A percentile compares a stretch with the other conserved stretches of the same genome.
These are phyloP conservation scores for Orussus abietinus DNA, from an alignment of 1,140 invertebrate genomes.

Conservation along the genomic window DNA sequence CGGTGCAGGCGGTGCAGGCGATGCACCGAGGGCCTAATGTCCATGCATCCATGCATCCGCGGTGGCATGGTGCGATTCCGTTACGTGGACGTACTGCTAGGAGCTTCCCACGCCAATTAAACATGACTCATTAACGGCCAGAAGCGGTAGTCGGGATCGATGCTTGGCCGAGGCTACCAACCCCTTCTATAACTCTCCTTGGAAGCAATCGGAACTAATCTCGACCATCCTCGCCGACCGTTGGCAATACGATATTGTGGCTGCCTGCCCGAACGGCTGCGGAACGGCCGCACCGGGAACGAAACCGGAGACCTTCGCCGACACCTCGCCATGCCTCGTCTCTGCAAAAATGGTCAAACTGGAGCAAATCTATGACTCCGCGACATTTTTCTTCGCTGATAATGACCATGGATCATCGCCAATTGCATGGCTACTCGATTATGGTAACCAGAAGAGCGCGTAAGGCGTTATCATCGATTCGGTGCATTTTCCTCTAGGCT, in stretches of 20 bases:
- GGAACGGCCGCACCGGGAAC: no score
- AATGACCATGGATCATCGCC: no score
- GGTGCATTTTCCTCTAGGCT: no score
- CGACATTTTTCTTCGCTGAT: no score
- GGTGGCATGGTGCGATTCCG: conserved; percentile 39
- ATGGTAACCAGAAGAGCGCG: no score
- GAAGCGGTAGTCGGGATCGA: conserved; percentile 41
- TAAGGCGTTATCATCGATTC: no score
- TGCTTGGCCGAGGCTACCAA: conserved; percentile 29
- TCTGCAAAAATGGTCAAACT: no score
- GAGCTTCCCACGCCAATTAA: conserved; percentile 55
- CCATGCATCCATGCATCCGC: conserved; percentile 5
- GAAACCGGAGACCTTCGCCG: no score
- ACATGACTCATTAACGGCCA: conserved; percentile 55
- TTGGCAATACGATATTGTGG: conserved; percentile 28
- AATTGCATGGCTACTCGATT: no score
- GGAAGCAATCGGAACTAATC: conserved; percentile 50
- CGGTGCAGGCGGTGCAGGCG: background rate
- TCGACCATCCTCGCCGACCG: conserved; percentile 31
- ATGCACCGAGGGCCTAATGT: conserved; percentile 3
- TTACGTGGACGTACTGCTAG: conserved; percentile 42
- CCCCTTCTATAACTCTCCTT: conserved; percentile 42
- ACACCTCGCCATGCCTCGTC: no score
- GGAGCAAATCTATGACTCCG: no score
- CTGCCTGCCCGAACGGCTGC: no score